phyloP scores from a whole-genome alignment of 2,888 invertebrate genomes.

The Slavum lentiscoides region DNA sequence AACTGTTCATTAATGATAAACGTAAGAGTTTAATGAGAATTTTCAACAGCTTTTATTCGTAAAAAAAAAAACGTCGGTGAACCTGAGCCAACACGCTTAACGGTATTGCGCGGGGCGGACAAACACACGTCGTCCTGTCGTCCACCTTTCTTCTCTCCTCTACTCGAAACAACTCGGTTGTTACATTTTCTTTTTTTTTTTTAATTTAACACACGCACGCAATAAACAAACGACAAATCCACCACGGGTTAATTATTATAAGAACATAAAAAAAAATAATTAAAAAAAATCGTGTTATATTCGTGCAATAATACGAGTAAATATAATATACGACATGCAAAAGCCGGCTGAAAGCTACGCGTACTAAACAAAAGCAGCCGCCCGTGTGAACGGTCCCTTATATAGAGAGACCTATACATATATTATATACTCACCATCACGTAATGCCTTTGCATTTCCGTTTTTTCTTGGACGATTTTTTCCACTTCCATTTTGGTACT shows the following conservation, averaged over 20 bases:
- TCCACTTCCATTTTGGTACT: constrained; percentile 76
- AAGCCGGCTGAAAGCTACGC: constrained; percentile 37
- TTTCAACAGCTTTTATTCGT: not conserved
- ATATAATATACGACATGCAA: not conserved
- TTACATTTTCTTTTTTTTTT: not conserved
- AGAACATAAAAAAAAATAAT: not conserved
- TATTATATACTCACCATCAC: constrained; percentile 87
- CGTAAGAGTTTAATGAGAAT: not conserved
- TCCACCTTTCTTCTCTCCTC: not conserved
- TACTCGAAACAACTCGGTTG: not conserved
- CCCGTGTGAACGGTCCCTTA: constrained; percentile 29
- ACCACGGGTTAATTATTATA: not conserved
- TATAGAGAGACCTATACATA: constrained; percentile 55
- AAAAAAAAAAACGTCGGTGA: not conserved
- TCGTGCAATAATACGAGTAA: constrained; percentile 1
- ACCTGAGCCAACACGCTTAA: not conserved
- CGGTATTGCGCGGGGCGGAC: constrained; percentile 9
- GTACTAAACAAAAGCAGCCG: constrained; percentile 19
- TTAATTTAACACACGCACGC: no score
- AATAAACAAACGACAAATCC: no score
- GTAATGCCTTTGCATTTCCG: constrained; percentile 86
- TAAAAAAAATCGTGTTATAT: not conserved
- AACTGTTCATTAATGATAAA: no score
- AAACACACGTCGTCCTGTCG: no score
- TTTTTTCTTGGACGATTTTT: constrained; percentile 83